Evolutionary conservation across 2,888 invertebrate genomes (phyloP), one percentile per base, ranked within the genome.

Genomic region (Lottia gigantea): DNA sequence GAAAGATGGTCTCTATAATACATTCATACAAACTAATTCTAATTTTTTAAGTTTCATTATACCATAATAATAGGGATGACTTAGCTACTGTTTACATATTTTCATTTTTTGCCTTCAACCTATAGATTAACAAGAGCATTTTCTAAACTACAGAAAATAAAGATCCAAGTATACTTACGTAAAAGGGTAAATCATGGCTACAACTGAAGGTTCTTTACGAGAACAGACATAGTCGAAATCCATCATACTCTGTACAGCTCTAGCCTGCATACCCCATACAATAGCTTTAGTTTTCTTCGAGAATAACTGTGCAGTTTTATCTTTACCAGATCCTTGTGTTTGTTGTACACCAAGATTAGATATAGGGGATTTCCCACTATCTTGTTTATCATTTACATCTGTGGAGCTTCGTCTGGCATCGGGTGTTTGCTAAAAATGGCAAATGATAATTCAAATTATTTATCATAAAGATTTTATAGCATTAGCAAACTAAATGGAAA

Each of bases 181-280:
- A 90, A 99, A 97, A 0, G 99, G 99, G 90, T 99, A 99, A 47
- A 98, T 96, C 88, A 98, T 95, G 46, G 98, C 98, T 0, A 96
- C 97, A 1, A 99, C 91, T 1, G 91, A 91, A 1, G 98, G 98
- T 83, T 95, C 94, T 67, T 91, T 90, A 82, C 98, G 91, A 31
- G 95, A 92, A 90, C 98, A 96, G 25, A 95, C 95, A 90, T 95
- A 97, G 90, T 97, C 97, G 89, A 97, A 97, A 88, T 97, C 97
- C 77, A 97, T 89, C 96, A 97, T 97, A 76, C 95, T 94, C 91
- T 94, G 97, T 12, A 99, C 96, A 26, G 99, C 98, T 73, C 97
- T 91, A 64, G 94, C 95, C 90, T 99, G 99, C 96, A 99, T 98
- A 75, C 99, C 99, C 98, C 98, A 99, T 25, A 99, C 94, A 84